Evolutionary conservation across 2,797 vertebrate species (phyloP).

Genomic region (Clarias pachynema): DNA sequence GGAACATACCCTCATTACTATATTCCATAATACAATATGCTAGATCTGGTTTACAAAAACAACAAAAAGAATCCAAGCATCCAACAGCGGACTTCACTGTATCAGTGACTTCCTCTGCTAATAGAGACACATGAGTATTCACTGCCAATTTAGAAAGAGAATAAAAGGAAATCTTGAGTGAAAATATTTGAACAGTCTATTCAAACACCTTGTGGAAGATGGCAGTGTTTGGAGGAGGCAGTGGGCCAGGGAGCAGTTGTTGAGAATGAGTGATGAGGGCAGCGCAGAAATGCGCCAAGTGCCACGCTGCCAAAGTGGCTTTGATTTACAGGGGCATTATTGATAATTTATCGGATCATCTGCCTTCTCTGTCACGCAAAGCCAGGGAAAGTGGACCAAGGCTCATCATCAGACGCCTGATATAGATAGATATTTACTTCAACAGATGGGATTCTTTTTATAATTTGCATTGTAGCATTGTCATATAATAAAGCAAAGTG

Average conservation of each 20-base stretch:
- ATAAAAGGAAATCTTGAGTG: conserved; percentile 70
- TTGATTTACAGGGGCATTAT: conserved; percentile 82
- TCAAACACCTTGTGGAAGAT: conserved; percentile 83
- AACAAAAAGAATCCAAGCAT: not conserved
- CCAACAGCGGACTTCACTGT: not conserved
- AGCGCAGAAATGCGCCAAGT: conserved; percentile 71
- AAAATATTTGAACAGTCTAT: conserved; percentile 88
- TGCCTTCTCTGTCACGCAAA: conserved; percentile 74
- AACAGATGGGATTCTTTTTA: conserved; percentile 71
- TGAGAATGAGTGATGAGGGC: conserved; percentile 83
- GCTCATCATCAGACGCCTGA: conserved; percentile 74
- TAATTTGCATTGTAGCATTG: conserved; percentile 35
- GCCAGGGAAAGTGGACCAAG: conserved; percentile 77
- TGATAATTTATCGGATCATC: conserved; percentile 88
- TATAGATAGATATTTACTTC: conserved; percentile 69
- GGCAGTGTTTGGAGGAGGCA: conserved; percentile 64
- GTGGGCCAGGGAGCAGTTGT: conserved; percentile 81
- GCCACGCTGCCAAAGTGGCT: conserved; percentile 78
- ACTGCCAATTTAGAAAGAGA: conserved; percentile 48
- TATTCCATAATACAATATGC: not conserved
- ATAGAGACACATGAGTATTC: conserved; percentile 30
- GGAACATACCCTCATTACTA: too few relatives aligned
- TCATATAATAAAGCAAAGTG: conserved; percentile 8
- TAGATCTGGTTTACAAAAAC: conserved; percentile 1
- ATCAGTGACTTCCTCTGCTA: not conserved